phyloP scores from a whole-genome alignment of 2,113 vertebrate genomes.

The Rhinichthys klamathensis region DNA sequence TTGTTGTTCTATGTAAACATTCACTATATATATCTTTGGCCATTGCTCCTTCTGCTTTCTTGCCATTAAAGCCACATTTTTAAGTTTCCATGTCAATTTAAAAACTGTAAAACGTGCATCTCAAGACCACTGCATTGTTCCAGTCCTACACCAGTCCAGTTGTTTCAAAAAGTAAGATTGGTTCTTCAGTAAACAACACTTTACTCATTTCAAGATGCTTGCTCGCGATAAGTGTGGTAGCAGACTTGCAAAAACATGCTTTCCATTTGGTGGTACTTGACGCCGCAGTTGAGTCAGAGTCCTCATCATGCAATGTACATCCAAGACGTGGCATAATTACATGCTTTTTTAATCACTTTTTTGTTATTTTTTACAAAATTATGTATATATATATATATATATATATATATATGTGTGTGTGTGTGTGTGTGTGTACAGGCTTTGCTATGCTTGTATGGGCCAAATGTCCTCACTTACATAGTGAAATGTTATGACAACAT shows the following conservation, averaged over 20 bases:
- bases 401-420: too few species aligned
- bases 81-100: background rate
- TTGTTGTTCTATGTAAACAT: background rate
- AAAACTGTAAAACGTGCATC: background rate
- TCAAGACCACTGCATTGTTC: background rate
- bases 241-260: background rate
- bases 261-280: background rate
- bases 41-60: background rate
- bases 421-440: too few species aligned
- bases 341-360: background rate
- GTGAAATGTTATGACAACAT: too few species aligned
- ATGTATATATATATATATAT: too few species aligned
- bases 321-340: background rate
- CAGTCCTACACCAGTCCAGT: background rate
- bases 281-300: background rate
- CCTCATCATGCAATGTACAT: background rate
- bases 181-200: background rate
- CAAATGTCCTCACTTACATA: too few species aligned
- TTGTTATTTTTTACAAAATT: too few species aligned
- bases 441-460: too few species aligned
- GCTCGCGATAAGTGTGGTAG: background rate
- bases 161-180: background rate
- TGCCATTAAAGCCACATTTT: background rate
- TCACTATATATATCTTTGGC: background rate
- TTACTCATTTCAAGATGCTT: constrained; percentile 7